Percentiles rank a stretch among this genome's conserved stretches.
Evolutionary conservation across 1,140 invertebrate species (phyloP).

Genomic region (Macrocentrus cingulum): DNA sequence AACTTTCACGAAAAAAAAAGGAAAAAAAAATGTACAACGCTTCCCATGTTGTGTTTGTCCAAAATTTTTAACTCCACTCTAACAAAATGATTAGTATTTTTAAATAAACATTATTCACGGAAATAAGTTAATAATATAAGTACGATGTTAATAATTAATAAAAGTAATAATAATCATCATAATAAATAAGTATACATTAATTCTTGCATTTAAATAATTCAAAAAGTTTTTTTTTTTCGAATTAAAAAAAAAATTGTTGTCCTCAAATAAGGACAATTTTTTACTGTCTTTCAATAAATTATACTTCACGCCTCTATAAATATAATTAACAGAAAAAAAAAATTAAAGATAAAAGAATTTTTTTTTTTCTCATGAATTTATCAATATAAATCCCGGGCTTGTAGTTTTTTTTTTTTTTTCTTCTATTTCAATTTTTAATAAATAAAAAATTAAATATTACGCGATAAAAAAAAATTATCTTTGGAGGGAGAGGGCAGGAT

Average conservation of each 20-base stretch:
- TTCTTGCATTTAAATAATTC: too few species aligned
- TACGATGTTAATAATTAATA: too few species aligned
- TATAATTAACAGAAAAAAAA: conserved; percentile 51
- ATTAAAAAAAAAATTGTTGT: not conserved
- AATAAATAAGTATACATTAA: too few species aligned
- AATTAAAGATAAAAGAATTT: conserved; percentile 11
- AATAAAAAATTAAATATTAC: conserved; percentile 16
- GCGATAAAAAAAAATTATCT: conserved; percentile 20
- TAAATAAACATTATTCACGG: not conserved
- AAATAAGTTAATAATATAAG: too few species aligned
- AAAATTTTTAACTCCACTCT: not conserved
- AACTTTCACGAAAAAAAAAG: conserved; percentile 32
- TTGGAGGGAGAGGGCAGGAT: conserved; percentile 23
- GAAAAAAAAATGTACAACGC: conserved; percentile 33
- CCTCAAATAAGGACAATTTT: not conserved
- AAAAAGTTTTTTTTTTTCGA: too few species aligned
- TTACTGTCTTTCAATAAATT: conserved; percentile 27
- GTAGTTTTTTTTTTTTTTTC: conserved; percentile 1
- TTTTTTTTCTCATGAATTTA: too few species aligned
- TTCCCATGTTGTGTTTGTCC: conserved; percentile 4
- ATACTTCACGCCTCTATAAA: conserved; percentile 34
- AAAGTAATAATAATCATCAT: too few species aligned
- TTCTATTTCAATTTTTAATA: conserved; percentile 1
- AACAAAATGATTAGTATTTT: not conserved
- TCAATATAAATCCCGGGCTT: conserved; percentile 7